Base-by-base conservation (phyloP, 2,888 invertebrate species). In the Glyphotaelius pellucidus region DNA sequence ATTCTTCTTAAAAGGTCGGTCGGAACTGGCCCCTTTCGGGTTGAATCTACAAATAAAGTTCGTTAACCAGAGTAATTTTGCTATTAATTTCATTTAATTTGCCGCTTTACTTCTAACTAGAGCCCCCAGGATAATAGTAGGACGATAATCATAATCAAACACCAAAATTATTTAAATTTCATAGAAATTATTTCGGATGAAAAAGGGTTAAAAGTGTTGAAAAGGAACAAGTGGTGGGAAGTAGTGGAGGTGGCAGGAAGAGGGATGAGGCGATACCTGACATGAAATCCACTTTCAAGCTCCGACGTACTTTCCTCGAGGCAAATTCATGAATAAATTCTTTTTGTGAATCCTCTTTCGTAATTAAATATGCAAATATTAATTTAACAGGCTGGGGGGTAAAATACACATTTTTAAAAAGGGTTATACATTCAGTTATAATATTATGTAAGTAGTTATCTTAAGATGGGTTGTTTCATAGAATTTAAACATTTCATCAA, bases 311-410 rank as follows among this genome's bases (percentile, higher is more conserved):
- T 67, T 25, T 67, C 25, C 25, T 25, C 67, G 25, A n/a, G 67
- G 67, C n/a, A 67, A n/a, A 67, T 67, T 67, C 67, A 67, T 67
- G 67, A 67, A 67, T 67, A 67, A 67, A 67, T 67, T 67, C 67
- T 67, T 67, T 67, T n/a, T 67, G 67, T 67, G 67, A 67, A 67
- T 67, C 67, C 67, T 67, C 67, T 67, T 25, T 67, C 67, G 67
- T 67, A 67, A 67, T 67, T 67, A 67, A 67, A 67, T 67, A 67
- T 67, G 67, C 67, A 67, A 67, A 67, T 67, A n/a, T 67, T 67
- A 67, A 67, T 67, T 25, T n/a, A 67, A 67, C 25, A 9, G 67
- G 11, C 9, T n/a, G 67, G 67, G n/a, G 25, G 11, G 9, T n/a
- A 25, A n/a, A 67, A 67, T 67, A 67, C 25, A n/a, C 4, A 25